Conservation (phyloP, 2,113 vertebrate species). For the Leucosticte australis region DNA sequence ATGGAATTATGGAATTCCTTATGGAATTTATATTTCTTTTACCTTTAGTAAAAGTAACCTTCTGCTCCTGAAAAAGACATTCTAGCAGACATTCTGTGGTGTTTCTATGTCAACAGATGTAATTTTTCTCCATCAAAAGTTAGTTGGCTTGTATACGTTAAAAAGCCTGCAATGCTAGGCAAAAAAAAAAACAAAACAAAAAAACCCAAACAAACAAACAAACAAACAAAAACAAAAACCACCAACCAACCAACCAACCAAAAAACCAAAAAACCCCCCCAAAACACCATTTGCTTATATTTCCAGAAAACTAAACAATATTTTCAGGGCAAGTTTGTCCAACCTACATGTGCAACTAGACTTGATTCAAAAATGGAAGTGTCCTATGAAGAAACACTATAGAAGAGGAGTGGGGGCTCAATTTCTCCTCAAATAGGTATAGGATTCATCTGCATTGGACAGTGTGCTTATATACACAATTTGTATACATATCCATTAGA, state of each 20-base stretch:
- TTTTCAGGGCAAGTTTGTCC: neutral
- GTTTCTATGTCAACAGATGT: neutral
- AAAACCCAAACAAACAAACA: too few species aligned
- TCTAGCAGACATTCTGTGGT: rapidly evolving
- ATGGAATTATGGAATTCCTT: neutral
- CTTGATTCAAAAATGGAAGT: neutral
- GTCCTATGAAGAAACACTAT: neutral
- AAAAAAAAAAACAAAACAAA: neutral
- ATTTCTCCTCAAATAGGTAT: neutral
- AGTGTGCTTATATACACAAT: neutral
- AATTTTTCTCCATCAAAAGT: neutral
- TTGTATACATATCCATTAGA: neutral
- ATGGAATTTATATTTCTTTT: neutral
- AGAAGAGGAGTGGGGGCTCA: neutral
- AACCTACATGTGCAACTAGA: rapidly evolving
- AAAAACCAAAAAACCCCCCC: too few species aligned
- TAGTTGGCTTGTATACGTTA: neutral
- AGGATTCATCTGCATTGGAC: rapidly evolving
- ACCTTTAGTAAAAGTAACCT: neutral
- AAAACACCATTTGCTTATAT: neutral
- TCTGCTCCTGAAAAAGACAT: neutral
- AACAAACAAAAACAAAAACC: too few species aligned
- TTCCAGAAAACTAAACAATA: neutral
- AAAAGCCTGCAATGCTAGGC: neutral
- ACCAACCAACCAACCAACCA: too few species aligned